Evolutionary conservation across 2,888 invertebrate genomes (phyloP), one percentile per base, ranked within the genome.

Genomic region (Nemotelus nigrinus): DNA sequence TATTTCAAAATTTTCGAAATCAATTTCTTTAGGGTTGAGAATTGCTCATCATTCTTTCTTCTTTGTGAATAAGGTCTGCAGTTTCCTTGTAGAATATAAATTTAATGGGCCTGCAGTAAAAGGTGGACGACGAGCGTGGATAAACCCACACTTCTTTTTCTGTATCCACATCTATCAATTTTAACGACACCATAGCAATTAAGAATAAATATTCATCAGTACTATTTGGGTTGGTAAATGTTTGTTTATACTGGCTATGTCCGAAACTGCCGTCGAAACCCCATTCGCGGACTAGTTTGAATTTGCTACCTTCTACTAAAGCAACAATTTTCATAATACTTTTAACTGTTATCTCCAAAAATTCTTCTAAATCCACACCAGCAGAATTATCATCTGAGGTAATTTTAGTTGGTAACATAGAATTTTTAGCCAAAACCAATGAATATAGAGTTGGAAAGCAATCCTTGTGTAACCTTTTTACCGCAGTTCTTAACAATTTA

Each of bases 311-410:
- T 25, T 57, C 57, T 57, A 57, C 57, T 3, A 57, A 57, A 57
- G n/a, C 57, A 6, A 57, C 57, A 57, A 57, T 57, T 57, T 5
- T 57, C 57, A 57, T 57, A n/a, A 57, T 57, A 25, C 57, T 5
- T 57, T 57, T 57, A 3, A 57, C 10, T 57, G 57, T 10, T n/a
- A n/a, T n/a, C 25, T 57, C 10, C 10, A 57, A 25, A 57, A 57
- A 25, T 57, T 57, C 57, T 57, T 57, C 10, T 57, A 57, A 57
- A 5, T 57, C 57, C 25, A 57, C 57, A 57, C 57, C 25, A 57
- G 57, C 57, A 57, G 57, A 57, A 57, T n/a, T 57, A 57, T 57
- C 57, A 57, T 57, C 57, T 57, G 10, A 10, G 57, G 57, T 57
- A 57, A 3, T 57, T 57, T 57, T 57, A 57, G 10, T 57, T 25